Percentiles rank a stretch among this genome's conserved stretches.
phyloP scores from a whole-genome alignment of 2,113 vertebrate genomes.

The Albula goreensis region DNA sequence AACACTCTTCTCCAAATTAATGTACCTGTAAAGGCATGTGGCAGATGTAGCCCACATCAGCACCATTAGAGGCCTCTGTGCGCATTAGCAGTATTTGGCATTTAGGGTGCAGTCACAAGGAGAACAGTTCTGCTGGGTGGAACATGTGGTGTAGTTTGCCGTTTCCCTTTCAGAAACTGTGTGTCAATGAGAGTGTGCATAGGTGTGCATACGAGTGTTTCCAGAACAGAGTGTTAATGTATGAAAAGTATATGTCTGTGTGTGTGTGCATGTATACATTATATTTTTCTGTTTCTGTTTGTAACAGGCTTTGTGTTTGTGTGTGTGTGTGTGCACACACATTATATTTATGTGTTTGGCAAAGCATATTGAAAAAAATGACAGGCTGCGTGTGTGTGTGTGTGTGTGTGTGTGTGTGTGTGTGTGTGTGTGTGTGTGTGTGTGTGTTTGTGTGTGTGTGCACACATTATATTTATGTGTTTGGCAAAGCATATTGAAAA shows the following conservation, averaged over 20 bases:
- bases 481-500: too few species aligned
- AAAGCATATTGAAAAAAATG: too few species aligned
- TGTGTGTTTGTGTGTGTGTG: background rate
- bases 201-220: background rate
- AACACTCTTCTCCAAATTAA: conserved; percentile 46
- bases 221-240: background rate
- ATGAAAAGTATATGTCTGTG: background rate
- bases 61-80: conserved; percentile 44
- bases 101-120: conserved; percentile 54
- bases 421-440: conserved; percentile 10
- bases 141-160: conserved; percentile 33
- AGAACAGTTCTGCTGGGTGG: conserved; percentile 42
- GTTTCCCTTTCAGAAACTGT: conserved; percentile 29
- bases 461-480: too few species aligned
- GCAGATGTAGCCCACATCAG: conserved; percentile 43
- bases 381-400: background rate
- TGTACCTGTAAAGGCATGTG: conserved; percentile 50
- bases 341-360: too few species aligned
- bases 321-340: background rate
- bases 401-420: conserved; percentile 8
- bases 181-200: background rate
- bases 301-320: background rate
- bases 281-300: background rate
- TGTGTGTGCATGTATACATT: background rate
- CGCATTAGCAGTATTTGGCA: conserved; percentile 39